phyloP scores from a whole-genome alignment of 2,888 invertebrate genomes.

The Athetis lepigone region DNA sequence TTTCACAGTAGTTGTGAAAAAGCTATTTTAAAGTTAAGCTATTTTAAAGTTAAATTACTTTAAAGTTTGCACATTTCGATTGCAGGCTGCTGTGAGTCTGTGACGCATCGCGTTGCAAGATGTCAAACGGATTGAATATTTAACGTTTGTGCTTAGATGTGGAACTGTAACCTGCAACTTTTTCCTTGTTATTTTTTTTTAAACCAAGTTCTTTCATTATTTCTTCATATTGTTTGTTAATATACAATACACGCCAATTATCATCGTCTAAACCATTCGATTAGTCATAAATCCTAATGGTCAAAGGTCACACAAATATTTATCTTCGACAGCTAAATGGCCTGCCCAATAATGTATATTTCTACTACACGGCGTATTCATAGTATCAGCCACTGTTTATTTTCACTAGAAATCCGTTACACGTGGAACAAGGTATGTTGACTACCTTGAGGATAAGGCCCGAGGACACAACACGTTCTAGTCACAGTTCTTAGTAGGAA shows the following conservation, averaged over 20 bases:
- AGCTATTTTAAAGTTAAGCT: conserved; percentile 85
- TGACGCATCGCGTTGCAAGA: conserved; percentile 42
- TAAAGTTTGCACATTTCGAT: conserved; percentile 75
- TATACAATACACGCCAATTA: too few relatives aligned
- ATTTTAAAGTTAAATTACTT: conserved; percentile 86
- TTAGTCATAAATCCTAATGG: too few relatives aligned
- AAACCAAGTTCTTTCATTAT: neutral
- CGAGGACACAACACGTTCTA: neutral
- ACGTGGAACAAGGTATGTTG: neutral
- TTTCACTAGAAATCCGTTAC: conserved; percentile 10
- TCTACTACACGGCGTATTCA: neutral
- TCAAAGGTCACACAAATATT: too few relatives aligned
- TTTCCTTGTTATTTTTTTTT: neutral
- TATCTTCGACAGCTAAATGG: neutral
- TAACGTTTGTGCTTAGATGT: conserved; percentile 19
- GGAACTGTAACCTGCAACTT: neutral
- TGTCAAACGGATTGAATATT: conserved; percentile 43
- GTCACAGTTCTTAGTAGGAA: too few relatives aligned
- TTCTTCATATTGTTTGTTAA: too few relatives aligned
- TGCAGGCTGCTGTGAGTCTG: conserved; percentile 61
- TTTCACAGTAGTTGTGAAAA: conserved; percentile 70
- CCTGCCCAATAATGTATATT: too few relatives aligned
- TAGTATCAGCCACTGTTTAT: conserved; percentile 18
- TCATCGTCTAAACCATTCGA: too few relatives aligned
- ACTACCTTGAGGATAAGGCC: neutral